Evolutionary conservation across 2,113 vertebrate genomes (phyloP).

Genomic region (Leptobrachium leishanense): DNA sequence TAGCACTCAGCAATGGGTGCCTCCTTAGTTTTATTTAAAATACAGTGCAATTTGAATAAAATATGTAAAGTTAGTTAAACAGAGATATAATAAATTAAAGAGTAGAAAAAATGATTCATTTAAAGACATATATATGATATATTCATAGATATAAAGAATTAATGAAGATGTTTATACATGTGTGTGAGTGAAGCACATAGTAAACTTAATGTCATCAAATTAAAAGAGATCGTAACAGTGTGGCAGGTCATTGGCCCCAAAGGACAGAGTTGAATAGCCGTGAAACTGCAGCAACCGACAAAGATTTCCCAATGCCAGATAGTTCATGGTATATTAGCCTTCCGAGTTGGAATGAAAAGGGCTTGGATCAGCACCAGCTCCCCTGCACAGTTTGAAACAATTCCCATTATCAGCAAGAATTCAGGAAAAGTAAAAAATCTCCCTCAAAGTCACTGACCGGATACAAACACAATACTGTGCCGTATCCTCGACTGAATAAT

Average conservation of each 20-base stretch:
- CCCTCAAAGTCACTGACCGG: slow-evolving; percentile 26
- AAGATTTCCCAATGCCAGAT: neutral
- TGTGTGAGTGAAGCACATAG: neutral
- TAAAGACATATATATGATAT: no score
- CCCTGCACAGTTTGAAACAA: neutral
- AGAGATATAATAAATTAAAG: no score
- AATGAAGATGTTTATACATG: neutral
- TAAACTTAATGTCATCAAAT: neutral
- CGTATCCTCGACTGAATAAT: neutral
- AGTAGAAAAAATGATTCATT: no score
- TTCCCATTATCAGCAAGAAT: neutral
- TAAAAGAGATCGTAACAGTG: neutral
- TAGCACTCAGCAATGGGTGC: no score
- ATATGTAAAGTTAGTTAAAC: no score
- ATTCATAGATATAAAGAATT: no score
- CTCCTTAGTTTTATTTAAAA: no score
- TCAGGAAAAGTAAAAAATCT: slow-evolving; percentile 14
- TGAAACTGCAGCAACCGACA: neutral
- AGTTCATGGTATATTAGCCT: neutral
- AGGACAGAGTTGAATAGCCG: neutral
- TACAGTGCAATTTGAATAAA: no score
- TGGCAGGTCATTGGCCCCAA: neutral
- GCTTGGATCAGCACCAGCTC: neutral
- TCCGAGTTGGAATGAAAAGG: no score
- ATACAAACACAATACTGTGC: neutral